Percentiles rank a stretch among this genome's conserved stretches.
Evolutionary conservation across 2,113 vertebrate species (phyloP).

Genomic region (Paratilapia polleni): DNA sequence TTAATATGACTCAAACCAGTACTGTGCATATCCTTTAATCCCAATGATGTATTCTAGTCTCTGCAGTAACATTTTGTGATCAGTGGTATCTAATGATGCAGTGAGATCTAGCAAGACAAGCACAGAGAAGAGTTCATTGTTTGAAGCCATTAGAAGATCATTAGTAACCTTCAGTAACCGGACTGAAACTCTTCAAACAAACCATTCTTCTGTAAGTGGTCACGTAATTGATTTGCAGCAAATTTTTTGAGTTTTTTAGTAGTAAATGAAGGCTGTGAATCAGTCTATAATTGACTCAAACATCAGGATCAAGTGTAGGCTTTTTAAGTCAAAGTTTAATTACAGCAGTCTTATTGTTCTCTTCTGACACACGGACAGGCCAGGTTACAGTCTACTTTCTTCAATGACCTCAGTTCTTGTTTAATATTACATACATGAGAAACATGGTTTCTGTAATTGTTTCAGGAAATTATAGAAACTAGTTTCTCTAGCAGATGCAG

Average conservation of each 20-base stretch:
- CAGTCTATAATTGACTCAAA: neutral
- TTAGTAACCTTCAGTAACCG: neutral
- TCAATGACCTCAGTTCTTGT: neutral
- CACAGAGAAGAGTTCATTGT: neutral
- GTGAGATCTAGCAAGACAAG: neutral
- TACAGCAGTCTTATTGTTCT: neutral
- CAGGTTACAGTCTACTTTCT: neutral
- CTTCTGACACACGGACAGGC: neutral
- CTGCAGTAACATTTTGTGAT: neutral
- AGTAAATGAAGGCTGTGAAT: neutral
- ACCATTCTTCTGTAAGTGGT: accelerated
- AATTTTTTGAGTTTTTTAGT: neutral
- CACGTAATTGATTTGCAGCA: neutral
- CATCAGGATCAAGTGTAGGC: neutral
- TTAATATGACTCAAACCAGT: neutral
- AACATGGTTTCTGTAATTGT: slow-evolving; percentile 5
- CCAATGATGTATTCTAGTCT: neutral
- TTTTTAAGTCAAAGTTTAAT: neutral
- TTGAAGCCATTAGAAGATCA: neutral
- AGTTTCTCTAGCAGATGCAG: neutral
- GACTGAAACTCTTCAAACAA: neutral
- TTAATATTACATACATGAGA: neutral
- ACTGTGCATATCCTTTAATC: neutral
- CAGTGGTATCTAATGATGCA: neutral
- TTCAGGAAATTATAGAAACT: neutral